Percentiles rank a stretch among this genome's conserved stretches.
Conservation (phyloP, 2,797 vertebrate species). For the Myotis pilosus region DNA sequence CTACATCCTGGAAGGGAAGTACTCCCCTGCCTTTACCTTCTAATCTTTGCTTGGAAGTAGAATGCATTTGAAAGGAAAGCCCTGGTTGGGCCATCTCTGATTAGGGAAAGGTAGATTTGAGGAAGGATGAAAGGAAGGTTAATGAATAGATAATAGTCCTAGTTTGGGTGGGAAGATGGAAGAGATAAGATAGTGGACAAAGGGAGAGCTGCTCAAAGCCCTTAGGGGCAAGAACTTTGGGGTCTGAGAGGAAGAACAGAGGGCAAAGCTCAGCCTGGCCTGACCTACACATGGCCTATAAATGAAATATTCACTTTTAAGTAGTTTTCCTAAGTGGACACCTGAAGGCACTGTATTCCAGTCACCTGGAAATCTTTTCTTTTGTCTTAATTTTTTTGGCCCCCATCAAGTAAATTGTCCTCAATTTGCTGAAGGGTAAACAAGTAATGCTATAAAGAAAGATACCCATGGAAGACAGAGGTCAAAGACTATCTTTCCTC, state of each 20-base stretch:
- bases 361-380: not conserved
- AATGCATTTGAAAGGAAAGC: not conserved
- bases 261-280: not conserved
- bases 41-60: not conserved
- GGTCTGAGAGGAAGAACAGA: not conserved
- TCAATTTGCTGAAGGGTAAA: constrained; percentile 18
- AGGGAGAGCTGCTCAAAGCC: not conserved
- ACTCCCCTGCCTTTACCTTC: not conserved
- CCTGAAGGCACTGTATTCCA: constrained; percentile 33
- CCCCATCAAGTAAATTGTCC: not conserved
- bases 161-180: not conserved
- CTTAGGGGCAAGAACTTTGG: not conserved
- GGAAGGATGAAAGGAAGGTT: not conserved
- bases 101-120: not conserved
- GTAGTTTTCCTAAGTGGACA: constrained; percentile 50
- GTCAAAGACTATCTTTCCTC: not conserved
- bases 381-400: too few species aligned
- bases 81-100: not conserved
- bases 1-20: not conserved
- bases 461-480: not conserved
- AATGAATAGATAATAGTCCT: not conserved
- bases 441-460: not conserved
- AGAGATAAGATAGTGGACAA: not conserved
- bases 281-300: not conserved
- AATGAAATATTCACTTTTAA: not conserved